Evolutionary conservation across 2,888 invertebrate genomes (phyloP).

Genomic region (Gisinianus flammeolus): DNA sequence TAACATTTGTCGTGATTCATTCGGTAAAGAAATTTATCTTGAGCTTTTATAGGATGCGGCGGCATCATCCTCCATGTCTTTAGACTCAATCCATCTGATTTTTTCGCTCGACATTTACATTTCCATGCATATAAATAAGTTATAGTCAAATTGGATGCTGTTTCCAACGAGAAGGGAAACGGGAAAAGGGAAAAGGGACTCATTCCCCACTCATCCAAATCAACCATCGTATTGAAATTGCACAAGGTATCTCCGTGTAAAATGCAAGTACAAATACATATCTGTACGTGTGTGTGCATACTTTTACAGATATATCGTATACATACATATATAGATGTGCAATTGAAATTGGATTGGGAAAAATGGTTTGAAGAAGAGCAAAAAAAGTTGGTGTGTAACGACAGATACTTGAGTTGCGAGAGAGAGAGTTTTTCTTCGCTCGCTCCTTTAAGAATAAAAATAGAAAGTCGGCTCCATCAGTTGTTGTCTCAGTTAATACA

Average conservation of each 20-base stretch:
- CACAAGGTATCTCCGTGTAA: too few relatives aligned
- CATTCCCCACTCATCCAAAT: too few relatives aligned
- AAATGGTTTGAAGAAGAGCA: not conserved
- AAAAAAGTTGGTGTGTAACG: constrained; percentile 13
- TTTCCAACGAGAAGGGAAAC: too few relatives aligned
- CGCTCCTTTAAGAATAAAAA: constrained; percentile 35
- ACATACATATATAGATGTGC: too few relatives aligned
- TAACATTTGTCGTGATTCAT: constrained; percentile 47
- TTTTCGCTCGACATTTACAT: too few relatives aligned
- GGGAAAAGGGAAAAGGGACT: not conserved
- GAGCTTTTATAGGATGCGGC: constrained; percentile 19
- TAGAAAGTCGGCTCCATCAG: constrained; percentile 32
- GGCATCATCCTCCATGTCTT: not conserved
- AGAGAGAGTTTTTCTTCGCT: constrained; percentile 17
- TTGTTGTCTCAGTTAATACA: constrained; percentile 39
- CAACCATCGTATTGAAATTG: too few relatives aligned
- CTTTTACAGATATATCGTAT: too few relatives aligned
- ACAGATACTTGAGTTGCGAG: constrained; percentile 26
- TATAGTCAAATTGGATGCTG: too few relatives aligned
- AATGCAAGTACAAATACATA: too few relatives aligned
- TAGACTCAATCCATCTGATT: not conserved
- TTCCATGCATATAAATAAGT: too few relatives aligned
- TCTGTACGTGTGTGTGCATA: too few relatives aligned
- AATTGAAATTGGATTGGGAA: not conserved
- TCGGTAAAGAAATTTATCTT: constrained; percentile 36